phyloP scores from a whole-genome alignment of 2,797 vertebrate genomes.

The Platyrinchus mystaceus region DNA sequence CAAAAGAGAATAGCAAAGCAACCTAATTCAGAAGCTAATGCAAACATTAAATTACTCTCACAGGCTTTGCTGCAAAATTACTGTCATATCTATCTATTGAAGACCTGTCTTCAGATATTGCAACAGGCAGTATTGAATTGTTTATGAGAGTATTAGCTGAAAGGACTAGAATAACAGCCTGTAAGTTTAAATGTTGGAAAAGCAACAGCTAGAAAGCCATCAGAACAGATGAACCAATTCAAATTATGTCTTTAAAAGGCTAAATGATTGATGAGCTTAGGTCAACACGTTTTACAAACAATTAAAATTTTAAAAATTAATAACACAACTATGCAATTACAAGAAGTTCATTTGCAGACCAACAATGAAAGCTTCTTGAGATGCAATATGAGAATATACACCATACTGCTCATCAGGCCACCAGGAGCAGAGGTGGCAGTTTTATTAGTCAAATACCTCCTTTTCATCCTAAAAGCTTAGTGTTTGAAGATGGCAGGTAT shows the following conservation, averaged over 20 bases:
- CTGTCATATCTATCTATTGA: rapidly evolving
- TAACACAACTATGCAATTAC: neutral
- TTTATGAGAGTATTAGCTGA: neutral
- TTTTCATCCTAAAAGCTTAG: slow-evolving; percentile 28
- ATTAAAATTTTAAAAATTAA: neutral
- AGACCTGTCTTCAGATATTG: neutral
- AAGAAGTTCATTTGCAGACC: neutral
- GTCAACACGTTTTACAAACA: neutral
- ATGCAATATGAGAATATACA: neutral
- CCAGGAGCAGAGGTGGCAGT: neutral
- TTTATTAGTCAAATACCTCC: slow-evolving; percentile 25
- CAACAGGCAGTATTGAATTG: neutral
- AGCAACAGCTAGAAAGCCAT: neutral
- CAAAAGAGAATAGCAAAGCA: neutral
- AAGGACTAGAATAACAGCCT: neutral
- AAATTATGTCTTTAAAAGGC: neutral
- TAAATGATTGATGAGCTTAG: neutral
- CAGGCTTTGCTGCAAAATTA: neutral
- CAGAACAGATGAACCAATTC: neutral
- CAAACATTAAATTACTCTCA: neutral
- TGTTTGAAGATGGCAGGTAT: slow-evolving; percentile 20
- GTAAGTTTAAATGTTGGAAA: neutral
- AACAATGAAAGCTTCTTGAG: neutral
- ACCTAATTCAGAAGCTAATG: neutral
- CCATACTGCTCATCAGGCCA: neutral